Base-by-base conservation (phyloP, 2,888 invertebrate species). In the Phytoseiulus persimilis region DNA sequence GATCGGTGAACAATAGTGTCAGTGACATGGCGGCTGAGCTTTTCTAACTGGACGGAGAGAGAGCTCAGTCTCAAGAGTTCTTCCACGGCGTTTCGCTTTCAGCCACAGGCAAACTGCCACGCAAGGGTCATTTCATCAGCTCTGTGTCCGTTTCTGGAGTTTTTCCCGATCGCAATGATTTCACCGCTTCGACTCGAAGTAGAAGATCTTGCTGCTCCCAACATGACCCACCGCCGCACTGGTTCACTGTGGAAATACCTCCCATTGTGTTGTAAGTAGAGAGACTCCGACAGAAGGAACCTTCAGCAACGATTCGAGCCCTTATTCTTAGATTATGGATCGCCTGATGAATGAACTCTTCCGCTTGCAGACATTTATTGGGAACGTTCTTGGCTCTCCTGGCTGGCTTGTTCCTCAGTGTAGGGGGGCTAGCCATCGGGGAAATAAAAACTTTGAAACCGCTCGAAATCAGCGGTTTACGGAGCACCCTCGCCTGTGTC, bases 351-450 rank as follows among this genome's bases (percentile, higher is more conserved):
- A 14, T 65, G 39, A 39, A 9, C 31, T 33, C 28, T 87, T 11
- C 18, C 31, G 5, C 28, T 33, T 6, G 32, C 32, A 87, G 87
- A 87, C 87, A 87, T 33, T 45, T 87, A 9, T 45, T 87, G 32
- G 87, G 87, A 32, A 87, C 87, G 31, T 87, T 87, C 32, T 33
- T 87, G 18, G 87, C 87, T 87, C 87, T 87, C n/a, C 87, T 87
- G 1, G 87, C 87, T 1, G 87, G 87, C 33, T 45, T 87, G 18
- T 87, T 87, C 32, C 87, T 87, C n/a, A 87, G 39, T 31, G 87
- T 87, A 6, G 87, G 87, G 23, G 87, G 87, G 6, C 87, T 87
- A 1, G 45, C 45, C 18, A 87, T 87, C 39, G 32, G 39, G 6
- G 33, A 39, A 45, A 45, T 87, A 23, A 32, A 23, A 32, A 87